Conservation (phyloP, 2,888 invertebrate genomes). For the Pycnomerus fuliginosus region DNA sequence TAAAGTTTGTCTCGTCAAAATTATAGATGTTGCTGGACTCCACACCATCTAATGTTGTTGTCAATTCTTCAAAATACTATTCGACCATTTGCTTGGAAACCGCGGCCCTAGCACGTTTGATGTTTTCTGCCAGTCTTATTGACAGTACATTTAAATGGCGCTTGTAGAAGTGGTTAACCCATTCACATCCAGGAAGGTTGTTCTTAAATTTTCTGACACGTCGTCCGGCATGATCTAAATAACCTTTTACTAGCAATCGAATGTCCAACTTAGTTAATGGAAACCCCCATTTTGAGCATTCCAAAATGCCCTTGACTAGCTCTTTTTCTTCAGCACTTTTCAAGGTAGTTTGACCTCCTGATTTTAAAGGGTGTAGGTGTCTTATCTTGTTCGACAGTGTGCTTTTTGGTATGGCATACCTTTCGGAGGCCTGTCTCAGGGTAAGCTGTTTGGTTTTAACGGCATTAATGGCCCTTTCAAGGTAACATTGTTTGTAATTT, state of each 20-base stretch:
- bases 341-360: neutral
- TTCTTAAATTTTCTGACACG: neutral
- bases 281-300: neutral
- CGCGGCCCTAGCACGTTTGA: neutral
- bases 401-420: neutral
- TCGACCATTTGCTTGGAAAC: neutral
- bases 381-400: neutral
- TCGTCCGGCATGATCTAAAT: neutral
- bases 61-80: neutral
- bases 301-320: neutral
- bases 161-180: neutral
- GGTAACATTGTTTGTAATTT: neutral
- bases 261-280: neutral
- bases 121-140: neutral
- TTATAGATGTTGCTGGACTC: slow-evolving; percentile 33
- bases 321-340: neutral
- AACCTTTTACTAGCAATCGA: neutral
- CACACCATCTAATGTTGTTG: neutral
- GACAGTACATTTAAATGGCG: neutral
- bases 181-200: neutral
- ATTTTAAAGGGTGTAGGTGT: neutral
- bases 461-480: neutral
- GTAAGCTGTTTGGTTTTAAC: neutral
- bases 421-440: neutral
- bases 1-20: slow-evolving; percentile 34